phyloP scores from a whole-genome alignment of 1,140 invertebrate species.

The Spodoptera litura region DNA sequence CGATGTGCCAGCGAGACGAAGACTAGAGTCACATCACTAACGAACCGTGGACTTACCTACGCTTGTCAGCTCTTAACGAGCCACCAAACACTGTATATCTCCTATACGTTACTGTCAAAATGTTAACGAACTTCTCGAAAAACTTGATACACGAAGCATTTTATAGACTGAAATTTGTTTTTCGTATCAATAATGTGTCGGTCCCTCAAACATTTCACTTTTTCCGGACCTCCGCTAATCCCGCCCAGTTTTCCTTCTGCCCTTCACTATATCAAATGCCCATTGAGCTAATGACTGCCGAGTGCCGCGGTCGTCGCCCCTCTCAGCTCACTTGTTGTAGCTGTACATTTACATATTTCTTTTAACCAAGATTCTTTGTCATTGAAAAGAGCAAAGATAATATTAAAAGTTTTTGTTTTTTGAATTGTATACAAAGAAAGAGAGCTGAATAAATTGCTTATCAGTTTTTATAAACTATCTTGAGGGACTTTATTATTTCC shows the following conservation, averaged over 20 bases:
- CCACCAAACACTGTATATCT: slow-evolving; percentile 6
- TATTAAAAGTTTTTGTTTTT: slow-evolving; percentile 11
- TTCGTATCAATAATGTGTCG: slow-evolving; percentile 14
- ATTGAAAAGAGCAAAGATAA: slow-evolving; percentile 1
- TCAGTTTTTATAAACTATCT: slow-evolving; percentile 34
- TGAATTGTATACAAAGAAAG: slow-evolving; percentile 13
- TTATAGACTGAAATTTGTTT: slow-evolving; percentile 9
- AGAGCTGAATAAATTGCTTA: slow-evolving; percentile 25
- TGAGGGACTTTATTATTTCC: slow-evolving; percentile 21
- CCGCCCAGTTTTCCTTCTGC: slow-evolving; percentile 20
- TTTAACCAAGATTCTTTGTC: slow-evolving; percentile 25
- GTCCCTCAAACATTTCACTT: slow-evolving; percentile 21
- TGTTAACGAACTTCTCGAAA: slow-evolving; percentile 33
- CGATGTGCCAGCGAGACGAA: slow-evolving; percentile 54
- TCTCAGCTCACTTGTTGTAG: slow-evolving; percentile 12
- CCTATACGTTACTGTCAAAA: slow-evolving; percentile 37
- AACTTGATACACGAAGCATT: slow-evolving; percentile 32
- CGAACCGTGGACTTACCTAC: slow-evolving; percentile 63
- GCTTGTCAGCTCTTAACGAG: slow-evolving; percentile 63
- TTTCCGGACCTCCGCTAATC: slow-evolving; percentile 29
- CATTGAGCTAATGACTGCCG: slow-evolving; percentile 45
- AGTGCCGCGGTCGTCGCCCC: slow-evolving; percentile 27
- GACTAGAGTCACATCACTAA: slow-evolving; percentile 66
- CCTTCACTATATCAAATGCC: slow-evolving; percentile 41
- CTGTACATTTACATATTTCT: slow-evolving; percentile 38